Base-by-base conservation (phyloP, 2,888 invertebrate species). In the Ametastegia equiseti region DNA sequence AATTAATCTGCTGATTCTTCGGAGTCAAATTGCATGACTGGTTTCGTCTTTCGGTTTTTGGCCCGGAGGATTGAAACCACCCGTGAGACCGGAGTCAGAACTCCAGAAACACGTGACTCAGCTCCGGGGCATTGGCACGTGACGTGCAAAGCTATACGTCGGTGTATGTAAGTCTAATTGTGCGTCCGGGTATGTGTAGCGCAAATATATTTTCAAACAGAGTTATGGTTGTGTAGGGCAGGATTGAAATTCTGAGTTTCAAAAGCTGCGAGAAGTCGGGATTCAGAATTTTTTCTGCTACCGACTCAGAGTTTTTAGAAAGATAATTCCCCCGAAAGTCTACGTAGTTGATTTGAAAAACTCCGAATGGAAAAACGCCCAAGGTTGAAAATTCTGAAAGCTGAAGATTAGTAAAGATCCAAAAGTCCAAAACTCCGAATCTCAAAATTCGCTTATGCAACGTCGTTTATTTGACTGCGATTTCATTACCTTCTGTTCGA, bases 71-170 rank as follows among this genome's bases (percentile, higher is more conserved):
- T 45, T 54, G 73, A 54, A 54, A 50, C 75, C 50, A 75, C 75
- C 54, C 50, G 27, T 50, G 54, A 50, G 75, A 50, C 75, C 11
- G 54, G 75, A 75, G 75, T 75, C 75, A 75, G 75, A 75, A 36
- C 75, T 75, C 75, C 23, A 36, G 75, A 75, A 75, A 50, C 75
- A 36, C 54, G 75, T 75, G 75, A 75, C 75, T 75, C 75, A 54
- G 75, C 75, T 50, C 54, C 1, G 54, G 36, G 75, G 75, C 75
- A 75, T 54, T 75, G 33, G 75, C 75, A 75, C 45, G 75, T 75
- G 75, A 75, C 36, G 36, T 75, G 50, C 50, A 75, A 50, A 50
- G 19, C 33, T 33, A 50, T 75, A 23, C 19, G 54, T 11, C 13
- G 71, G 7, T 33, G 11, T 36, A 36, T 50, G 19, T 75, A 36